Evolutionary conservation across 2,888 invertebrate species (phyloP), one percentile per base, ranked within the genome.

Genomic region (Psylliodes chrysocephalus): DNA sequence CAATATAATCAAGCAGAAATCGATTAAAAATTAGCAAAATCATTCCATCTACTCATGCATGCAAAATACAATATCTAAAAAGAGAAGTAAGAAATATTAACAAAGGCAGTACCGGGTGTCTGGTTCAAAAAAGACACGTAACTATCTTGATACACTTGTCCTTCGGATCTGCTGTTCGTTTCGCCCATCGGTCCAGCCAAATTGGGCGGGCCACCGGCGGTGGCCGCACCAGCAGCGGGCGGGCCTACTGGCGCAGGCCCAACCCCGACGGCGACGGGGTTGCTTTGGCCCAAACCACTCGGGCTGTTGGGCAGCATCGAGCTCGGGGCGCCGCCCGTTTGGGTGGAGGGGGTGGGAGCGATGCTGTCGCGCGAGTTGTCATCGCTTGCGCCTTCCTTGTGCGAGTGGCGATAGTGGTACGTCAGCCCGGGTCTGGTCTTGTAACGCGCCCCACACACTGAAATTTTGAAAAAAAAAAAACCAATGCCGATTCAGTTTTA

Each of bases 361-460:
- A 78, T 79, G 75, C 81, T 80, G 77, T 82, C 83, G 75, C 83
- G 81, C 74, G 78, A 84, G 77, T 84, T 83, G 75, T 82, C 82
- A 73, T 84, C 83, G 75, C 82, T 83, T 79, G 78, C 83, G 69
- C 86, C 84, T 78, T 88, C 87, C 83, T 88, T 87, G 88, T 95
- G 94, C 79, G 93, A 93, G 86, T 95, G 95, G 80, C 92, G 91
- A 88, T 93, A 94, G 89, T 97, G 96, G 88, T 96, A 96, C 77
- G 94, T 95, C 81, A 97, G 89, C 74, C 96, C 96, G 73, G 96
- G 95, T 75, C 96, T 90, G 72, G 96, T 96, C 89, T 97, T 96
- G 91, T 97, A 96, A 81, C 95, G 91, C 79, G 95, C 95, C 82
- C 94, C 93, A 88, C 96, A 97, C 82, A 94, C 94, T 94, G 90